Conservation (phyloP, 2,888 invertebrate species). For the Lasiommata megera region DNA sequence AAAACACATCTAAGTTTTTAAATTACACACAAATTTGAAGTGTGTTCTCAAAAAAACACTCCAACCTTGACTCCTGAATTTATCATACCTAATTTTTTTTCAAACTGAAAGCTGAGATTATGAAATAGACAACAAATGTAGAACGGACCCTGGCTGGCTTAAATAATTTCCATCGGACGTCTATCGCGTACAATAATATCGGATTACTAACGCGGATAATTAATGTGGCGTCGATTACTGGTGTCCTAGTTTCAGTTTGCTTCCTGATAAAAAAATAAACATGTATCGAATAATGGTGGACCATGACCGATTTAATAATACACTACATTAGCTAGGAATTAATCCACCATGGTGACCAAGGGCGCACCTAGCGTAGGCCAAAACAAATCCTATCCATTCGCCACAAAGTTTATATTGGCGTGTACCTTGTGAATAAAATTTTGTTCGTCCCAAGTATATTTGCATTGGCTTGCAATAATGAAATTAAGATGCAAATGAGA, state of each 20-base stretch:
- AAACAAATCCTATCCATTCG: neutral
- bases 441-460: conserved; percentile 1
- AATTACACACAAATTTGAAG: too few relatives aligned
- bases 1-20: too few relatives aligned
- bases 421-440: neutral
- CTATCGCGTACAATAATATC: neutral
- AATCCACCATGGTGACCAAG: conserved; percentile 8
- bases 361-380: neutral
- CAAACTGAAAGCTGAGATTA: too few relatives aligned
- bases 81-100: too few relatives aligned
- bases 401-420: neutral
- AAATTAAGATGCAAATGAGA: conserved; percentile 35
- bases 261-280: conserved; percentile 6
- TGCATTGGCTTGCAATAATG: conserved; percentile 25
- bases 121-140: too few relatives aligned
- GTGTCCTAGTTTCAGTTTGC: conserved; percentile 2
- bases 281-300: neutral
- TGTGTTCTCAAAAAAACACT: too few relatives aligned
- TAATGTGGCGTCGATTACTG: neutral
- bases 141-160: too few relatives aligned
- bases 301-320: conserved; percentile 4
- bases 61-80: too few relatives aligned
- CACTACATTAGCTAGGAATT: conserved; percentile 5
- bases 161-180: too few relatives aligned
- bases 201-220: neutral